phyloP scores from a whole-genome alignment of 2,113 vertebrate species.

The Cyrtonyx montezumae region DNA sequence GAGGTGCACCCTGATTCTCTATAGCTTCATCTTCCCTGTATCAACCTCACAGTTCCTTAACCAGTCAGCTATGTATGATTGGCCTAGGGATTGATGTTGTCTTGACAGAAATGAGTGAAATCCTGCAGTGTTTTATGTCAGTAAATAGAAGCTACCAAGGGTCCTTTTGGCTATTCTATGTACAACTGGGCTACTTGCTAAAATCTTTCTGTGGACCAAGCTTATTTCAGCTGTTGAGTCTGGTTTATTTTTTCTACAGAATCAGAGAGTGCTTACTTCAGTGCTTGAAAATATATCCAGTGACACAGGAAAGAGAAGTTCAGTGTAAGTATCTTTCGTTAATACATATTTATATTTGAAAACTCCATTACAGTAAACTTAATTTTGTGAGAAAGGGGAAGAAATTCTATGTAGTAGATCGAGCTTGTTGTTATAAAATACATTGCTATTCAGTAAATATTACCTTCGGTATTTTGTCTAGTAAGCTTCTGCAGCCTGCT shows the following conservation, averaged over 20 bases:
- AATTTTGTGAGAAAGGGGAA: neutral
- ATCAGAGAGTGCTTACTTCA: neutral
- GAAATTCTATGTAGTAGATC: neutral
- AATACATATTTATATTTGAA: neutral
- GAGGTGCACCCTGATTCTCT: neutral
- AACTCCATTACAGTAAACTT: neutral
- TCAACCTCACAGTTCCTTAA: neutral
- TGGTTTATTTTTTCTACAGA: slow-evolving; percentile 62
- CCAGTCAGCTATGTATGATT: neutral
- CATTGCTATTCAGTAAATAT: slow-evolving; percentile 7
- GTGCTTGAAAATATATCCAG: neutral
- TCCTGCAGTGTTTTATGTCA: neutral
- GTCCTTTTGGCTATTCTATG: neutral
- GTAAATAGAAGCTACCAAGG: neutral
- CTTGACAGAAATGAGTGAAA: neutral
- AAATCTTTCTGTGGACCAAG: neutral
- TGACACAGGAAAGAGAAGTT: neutral
- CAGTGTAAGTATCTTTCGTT: slow-evolving; percentile 66
- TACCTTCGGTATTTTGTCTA: slow-evolving; percentile 32
- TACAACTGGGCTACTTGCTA: neutral
- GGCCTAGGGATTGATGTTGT: neutral
- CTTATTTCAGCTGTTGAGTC: neutral
- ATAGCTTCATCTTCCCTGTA: neutral
- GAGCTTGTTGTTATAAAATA: neutral
- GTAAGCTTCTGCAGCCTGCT: slow-evolving; percentile 26